Evolutionary conservation across 2,888 invertebrate species (phyloP).

Genomic region (Eilema sororculum): DNA sequence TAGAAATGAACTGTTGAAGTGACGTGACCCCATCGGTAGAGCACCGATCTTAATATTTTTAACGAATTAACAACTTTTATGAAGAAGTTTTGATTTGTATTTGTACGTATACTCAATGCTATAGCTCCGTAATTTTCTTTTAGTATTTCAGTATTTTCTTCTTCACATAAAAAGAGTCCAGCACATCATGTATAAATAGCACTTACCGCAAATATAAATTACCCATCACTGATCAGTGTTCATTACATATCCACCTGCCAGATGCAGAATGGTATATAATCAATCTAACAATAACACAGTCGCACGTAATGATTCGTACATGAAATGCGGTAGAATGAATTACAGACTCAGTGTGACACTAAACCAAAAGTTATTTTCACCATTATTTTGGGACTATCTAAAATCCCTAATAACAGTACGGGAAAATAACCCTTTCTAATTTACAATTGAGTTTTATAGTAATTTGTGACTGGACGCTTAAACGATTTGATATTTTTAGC

Average conservation of each 20-base stretch:
- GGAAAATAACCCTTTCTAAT: background rate
- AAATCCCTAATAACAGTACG: background rate
- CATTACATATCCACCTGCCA: background rate
- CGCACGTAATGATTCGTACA: background rate
- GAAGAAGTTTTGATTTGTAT: too few species aligned
- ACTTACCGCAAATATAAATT: background rate
- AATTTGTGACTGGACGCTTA: background rate
- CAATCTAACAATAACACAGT: background rate
- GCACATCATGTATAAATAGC: background rate
- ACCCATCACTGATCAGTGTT: background rate
- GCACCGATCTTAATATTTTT: too few species aligned
- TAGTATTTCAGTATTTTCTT: too few species aligned
- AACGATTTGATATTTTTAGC: background rate
- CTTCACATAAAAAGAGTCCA: too few species aligned
- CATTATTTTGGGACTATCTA: background rate
- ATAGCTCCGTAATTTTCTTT: background rate
- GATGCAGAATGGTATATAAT: background rate
- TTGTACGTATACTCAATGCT: too few species aligned
- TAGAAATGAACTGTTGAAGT: too few species aligned
- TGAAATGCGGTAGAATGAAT: background rate
- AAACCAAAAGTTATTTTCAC: background rate
- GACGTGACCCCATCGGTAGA: too few species aligned
- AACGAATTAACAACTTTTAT: too few species aligned
- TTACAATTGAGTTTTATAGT: background rate
- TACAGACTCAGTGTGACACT: slow-evolving; percentile 14